Conservation (phyloP, 2,888 invertebrate species). For the Dynastes hyllus region DNA sequence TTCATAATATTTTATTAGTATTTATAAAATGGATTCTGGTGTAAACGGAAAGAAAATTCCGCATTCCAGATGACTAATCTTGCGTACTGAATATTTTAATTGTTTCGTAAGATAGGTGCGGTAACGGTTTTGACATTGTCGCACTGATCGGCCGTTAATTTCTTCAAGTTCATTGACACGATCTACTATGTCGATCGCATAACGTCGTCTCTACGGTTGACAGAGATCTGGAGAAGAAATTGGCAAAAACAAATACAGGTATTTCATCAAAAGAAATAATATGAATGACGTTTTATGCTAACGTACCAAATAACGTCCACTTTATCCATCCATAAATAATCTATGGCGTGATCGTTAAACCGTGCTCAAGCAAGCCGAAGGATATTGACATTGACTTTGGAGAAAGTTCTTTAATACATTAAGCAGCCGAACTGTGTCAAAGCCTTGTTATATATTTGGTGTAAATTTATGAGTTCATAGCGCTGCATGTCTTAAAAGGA, state of each 20-base stretch:
- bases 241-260: background rate
- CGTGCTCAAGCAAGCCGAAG: conserved; percentile 29
- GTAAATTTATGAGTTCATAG: conserved; percentile 35
- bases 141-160: conserved; percentile 34
- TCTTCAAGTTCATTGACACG: conserved; percentile 38
- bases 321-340: background rate
- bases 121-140: conserved; percentile 42
- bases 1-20: background rate
- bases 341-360: conserved; percentile 17
- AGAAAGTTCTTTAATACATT: conserved; percentile 47
- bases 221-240: conserved; percentile 8
- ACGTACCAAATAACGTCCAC: background rate
- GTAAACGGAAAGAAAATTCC: conserved; percentile 8
- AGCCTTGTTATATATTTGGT: conserved; percentile 45
- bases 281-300: conserved; percentile 13
- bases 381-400: conserved; percentile 53
- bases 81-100: conserved; percentile 33
- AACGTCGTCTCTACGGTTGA: background rate
- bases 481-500: background rate
- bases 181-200: background rate
- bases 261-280: conserved; percentile 1
- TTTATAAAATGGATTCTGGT: background rate
- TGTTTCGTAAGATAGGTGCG: conserved; percentile 30
- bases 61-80: conserved; percentile 16
- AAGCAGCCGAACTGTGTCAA: conserved; percentile 38